These are phyloP conservation scores for Saguinus midas DNA, from an alignment of 2,113 vertebrate species.

Conservation along the genomic window DNA sequence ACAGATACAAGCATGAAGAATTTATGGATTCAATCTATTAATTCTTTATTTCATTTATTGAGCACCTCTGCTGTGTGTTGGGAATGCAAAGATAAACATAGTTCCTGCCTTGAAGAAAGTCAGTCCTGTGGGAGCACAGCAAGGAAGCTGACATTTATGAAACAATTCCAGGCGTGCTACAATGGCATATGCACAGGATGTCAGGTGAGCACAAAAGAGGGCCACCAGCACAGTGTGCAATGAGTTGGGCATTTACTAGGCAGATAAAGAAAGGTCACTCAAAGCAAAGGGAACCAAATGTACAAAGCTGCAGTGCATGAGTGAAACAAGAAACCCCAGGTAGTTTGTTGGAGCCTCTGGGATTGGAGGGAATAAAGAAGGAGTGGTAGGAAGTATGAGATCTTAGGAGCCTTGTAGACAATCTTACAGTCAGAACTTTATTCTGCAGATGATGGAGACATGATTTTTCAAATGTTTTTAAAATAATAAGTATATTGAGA, in stretches of 20 bases:
- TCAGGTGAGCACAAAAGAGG: background rate
- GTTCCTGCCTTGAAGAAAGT: background rate
- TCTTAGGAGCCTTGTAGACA: background rate
- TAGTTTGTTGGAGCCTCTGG: background rate
- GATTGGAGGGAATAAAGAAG: background rate
- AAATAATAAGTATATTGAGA: background rate
- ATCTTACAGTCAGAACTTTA: background rate
- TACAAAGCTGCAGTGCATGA: background rate
- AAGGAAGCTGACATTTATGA: background rate
- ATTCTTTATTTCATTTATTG: slow-evolving; percentile 18
- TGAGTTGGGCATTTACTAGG: background rate
- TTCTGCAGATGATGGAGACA: background rate
- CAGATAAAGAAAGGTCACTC: background rate
- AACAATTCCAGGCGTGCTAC: background rate
- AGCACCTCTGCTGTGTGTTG: background rate
- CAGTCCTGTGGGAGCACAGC: background rate
- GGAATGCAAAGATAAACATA: background rate
- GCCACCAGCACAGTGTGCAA: background rate
- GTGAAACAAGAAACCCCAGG: background rate
- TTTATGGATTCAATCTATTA: background rate
- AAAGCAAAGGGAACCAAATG: background rate
- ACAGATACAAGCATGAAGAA: background rate
- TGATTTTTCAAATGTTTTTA: background rate
- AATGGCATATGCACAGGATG: background rate
- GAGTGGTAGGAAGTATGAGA: background rate